Evolutionary conservation across 2,797 vertebrate genomes (phyloP).

Genomic region (Nannoperca australis): DNA sequence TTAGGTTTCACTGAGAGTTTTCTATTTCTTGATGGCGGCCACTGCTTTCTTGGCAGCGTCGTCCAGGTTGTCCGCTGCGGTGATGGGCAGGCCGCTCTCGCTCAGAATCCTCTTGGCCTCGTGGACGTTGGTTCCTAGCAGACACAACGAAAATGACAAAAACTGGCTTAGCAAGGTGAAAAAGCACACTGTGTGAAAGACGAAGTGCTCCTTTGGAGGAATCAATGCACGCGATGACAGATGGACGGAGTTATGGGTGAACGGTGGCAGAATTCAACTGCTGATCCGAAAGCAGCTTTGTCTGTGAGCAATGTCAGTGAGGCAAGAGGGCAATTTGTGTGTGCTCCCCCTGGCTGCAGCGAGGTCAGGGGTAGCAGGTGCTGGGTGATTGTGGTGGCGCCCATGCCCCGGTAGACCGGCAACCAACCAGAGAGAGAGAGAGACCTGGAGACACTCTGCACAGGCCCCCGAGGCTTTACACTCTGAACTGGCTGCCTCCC

Average conservation of each 20-base stretch:
- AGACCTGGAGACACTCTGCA: constrained; percentile 1
- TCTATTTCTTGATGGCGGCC: constrained; percentile 91
- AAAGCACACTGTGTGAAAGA: constrained; percentile 62
- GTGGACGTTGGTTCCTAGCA: constrained; percentile 93
- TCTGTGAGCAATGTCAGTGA: constrained; percentile 47
- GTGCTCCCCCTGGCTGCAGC: constrained; percentile 32
- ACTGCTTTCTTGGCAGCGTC: constrained; percentile 97
- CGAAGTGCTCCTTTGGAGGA: constrained; percentile 53
- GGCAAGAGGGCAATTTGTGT: constrained; percentile 50
- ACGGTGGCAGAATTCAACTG: constrained; percentile 46
- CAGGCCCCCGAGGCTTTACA: constrained; percentile 23
- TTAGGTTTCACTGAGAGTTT: neutral
- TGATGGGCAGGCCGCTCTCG: constrained; percentile 95
- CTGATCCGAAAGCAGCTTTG: constrained; percentile 57
- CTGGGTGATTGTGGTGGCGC: constrained; percentile 57
- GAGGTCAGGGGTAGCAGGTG: constrained; percentile 77
- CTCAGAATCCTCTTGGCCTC: constrained; percentile 94
- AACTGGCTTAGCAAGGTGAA: constrained; percentile 42
- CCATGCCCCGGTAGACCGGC: constrained; percentile 41
- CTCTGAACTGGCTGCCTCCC: constrained; percentile 52
- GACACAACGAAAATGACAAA: constrained; percentile 11
- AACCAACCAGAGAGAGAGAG: constrained; percentile 48
- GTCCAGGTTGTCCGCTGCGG: constrained; percentile 90
- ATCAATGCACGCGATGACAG: constrained; percentile 58
- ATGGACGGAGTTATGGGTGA: constrained; percentile 71